phyloP scores from a whole-genome alignment of 2,113 vertebrate genomes.

The Microcebus lehilahytsara region DNA sequence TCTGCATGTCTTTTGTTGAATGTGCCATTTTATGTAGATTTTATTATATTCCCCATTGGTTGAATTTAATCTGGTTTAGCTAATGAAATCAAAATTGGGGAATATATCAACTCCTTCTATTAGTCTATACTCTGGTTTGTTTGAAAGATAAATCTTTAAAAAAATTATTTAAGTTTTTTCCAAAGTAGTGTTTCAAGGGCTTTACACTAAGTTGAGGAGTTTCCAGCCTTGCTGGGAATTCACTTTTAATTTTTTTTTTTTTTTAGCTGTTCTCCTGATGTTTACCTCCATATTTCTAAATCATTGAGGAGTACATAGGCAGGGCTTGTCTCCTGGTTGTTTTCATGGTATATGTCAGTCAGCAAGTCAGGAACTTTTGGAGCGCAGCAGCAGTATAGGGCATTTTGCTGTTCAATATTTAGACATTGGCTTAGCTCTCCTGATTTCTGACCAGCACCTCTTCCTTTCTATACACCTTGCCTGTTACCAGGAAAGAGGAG shows the following conservation, averaged over 20 bases:
- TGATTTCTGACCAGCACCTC: neutral
- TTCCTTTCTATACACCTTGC: neutral
- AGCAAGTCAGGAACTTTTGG: neutral
- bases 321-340: neutral
- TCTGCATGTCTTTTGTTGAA: too few species aligned
- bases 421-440: neutral
- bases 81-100: neutral
- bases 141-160: neutral
- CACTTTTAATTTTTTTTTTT: neutral
- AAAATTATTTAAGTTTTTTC: neutral
- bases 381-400: neutral
- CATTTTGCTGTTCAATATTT: neutral
- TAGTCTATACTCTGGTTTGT: neutral
- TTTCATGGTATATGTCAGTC: neutral
- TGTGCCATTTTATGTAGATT: neutral
- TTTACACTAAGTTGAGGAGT: neutral
- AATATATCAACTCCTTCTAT: neutral
- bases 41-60: neutral
- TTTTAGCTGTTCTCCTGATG: neutral
- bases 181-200: neutral
- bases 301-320: neutral
- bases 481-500: neutral
- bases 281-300: neutral
- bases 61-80: constrained; percentile 15
- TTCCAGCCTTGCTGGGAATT: neutral